These are phyloP conservation scores for Scyliorhinus canicula DNA, from an alignment of 2,797 vertebrate genomes.

Conservation along the genomic window DNA sequence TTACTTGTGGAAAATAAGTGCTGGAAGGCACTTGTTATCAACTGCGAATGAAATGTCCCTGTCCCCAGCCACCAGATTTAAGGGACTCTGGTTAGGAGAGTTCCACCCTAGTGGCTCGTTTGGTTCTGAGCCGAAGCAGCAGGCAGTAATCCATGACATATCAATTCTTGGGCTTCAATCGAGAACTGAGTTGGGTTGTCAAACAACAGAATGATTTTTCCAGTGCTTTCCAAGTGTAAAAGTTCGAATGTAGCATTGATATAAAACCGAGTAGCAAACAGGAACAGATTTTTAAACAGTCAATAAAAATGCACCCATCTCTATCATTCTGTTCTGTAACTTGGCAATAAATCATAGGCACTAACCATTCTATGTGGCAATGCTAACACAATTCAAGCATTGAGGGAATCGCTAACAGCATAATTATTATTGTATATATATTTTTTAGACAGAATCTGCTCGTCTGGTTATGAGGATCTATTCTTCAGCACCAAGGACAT, in stretches of 20 bases:
- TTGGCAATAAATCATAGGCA: constrained; percentile 19
- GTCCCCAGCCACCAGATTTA: constrained; percentile 57
- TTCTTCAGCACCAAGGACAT: neutral
- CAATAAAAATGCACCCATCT: constrained; percentile 29
- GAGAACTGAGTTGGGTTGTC: constrained; percentile 17
- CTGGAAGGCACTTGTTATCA: constrained; percentile 60
- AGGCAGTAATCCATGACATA: constrained; percentile 74
- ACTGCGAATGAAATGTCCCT: constrained; percentile 43
- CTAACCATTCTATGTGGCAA: constrained; percentile 15
- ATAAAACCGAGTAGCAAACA: constrained; percentile 14
- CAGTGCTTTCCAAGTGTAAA: neutral
- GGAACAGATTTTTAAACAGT: constrained; percentile 30
- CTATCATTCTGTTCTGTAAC: neutral
- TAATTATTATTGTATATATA: constrained; percentile 28
- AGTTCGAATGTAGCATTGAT: constrained; percentile 16
- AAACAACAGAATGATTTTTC: constrained; percentile 28
- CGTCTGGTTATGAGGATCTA: neutral
- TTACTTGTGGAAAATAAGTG: constrained; percentile 60
- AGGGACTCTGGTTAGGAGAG: constrained; percentile 58
- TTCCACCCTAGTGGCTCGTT: constrained; percentile 57
- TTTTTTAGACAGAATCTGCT: constrained; percentile 20
- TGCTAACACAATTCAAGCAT: neutral
- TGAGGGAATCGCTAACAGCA: constrained; percentile 16
- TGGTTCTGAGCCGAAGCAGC: constrained; percentile 66
- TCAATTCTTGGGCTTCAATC: constrained; percentile 65